Evolutionary conservation across 2,113 vertebrate genomes (phyloP).

Genomic region (Lichenostomus cassidix): DNA sequence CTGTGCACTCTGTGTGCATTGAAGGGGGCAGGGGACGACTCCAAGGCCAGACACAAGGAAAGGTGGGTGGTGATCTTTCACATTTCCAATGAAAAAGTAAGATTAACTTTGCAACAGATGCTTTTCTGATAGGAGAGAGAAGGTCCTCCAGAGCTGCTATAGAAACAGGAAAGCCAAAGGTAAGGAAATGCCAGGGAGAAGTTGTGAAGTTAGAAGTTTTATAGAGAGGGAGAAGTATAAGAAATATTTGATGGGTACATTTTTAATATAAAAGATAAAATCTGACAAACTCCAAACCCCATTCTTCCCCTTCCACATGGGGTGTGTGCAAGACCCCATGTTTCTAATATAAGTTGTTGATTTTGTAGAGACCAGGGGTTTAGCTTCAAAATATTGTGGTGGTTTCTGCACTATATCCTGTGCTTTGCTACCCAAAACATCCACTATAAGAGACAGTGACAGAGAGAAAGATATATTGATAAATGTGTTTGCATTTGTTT

Average conservation of each 20-base stretch:
- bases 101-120: not conserved
- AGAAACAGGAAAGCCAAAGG: not conserved
- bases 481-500: not conserved
- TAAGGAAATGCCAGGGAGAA: not conserved
- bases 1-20: accelerated
- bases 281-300: not conserved
- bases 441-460: not conserved
- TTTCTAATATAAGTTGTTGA: not conserved
- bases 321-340: not conserved
- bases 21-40: not conserved
- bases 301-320: too few species aligned
- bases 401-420: not conserved
- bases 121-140: not conserved
- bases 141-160: not conserved
- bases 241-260: not conserved
- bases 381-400: not conserved
- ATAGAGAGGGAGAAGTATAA: not conserved
- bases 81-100: not conserved
- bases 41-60: not conserved
- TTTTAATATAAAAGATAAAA: not conserved
- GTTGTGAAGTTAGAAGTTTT: not conserved
- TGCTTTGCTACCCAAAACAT: conserved; percentile 9
- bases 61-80: not conserved
- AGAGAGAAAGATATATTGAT: not conserved
- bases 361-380: not conserved